phyloP scores from a whole-genome alignment of 2,888 invertebrate species.

The Nephrotoma appendiculata region DNA sequence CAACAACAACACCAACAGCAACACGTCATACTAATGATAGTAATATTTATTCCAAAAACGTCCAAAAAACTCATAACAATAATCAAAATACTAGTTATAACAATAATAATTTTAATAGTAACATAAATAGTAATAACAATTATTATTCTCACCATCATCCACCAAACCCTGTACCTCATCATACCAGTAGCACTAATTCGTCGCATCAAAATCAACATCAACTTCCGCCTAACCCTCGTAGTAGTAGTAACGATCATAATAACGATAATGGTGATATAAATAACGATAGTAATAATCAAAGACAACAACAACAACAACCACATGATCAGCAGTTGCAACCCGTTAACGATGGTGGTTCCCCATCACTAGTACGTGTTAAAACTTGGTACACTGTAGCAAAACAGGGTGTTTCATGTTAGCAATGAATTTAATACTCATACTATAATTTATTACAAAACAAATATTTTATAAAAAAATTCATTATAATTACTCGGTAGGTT shows the following conservation, averaged over 20 bases:
- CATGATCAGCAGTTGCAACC: constrained; percentile 1
- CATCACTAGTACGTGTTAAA: constrained; percentile 31
- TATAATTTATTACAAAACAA: neutral
- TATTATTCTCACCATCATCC: neutral
- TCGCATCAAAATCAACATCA: neutral
- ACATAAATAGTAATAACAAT: constrained; percentile 2
- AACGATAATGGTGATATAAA: constrained; percentile 3
- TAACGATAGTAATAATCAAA: constrained; percentile 7
- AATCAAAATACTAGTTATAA: neutral
- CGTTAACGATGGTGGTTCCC: constrained; percentile 22
- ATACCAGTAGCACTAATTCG: neutral
- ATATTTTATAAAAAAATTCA: neutral
- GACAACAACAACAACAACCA: constrained; percentile 1
- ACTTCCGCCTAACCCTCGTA: neutral
- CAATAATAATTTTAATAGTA: constrained; percentile 7
- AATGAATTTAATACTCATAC: neutral
- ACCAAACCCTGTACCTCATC: neutral
- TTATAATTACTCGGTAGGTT: neutral
- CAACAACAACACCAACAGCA: constrained; percentile 11
- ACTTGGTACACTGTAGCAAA: constrained; percentile 34
- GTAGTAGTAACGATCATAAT: neutral
- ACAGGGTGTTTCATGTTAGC: constrained; percentile 33
- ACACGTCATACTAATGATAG: neutral
- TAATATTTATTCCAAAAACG: constrained; percentile 4
- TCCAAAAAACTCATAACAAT: constrained; percentile 4